Evolutionary conservation across 1,140 invertebrate genomes (phyloP), one percentile per base, ranked within the genome.

Genomic region (Drosophila sulfurigaster): DNA sequence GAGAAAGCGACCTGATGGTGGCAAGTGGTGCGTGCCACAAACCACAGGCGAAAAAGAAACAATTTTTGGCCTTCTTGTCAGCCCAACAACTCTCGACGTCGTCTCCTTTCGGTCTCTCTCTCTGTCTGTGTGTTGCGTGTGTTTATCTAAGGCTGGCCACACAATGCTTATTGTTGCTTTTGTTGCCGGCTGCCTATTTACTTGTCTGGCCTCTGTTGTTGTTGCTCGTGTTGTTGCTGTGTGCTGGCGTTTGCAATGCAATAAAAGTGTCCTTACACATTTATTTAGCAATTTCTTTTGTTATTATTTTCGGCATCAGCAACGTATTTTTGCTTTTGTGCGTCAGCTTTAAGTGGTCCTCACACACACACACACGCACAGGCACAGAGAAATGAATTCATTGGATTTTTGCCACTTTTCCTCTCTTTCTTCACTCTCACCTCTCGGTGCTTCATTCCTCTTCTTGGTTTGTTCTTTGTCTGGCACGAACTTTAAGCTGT

Each of bases 231-330:
- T 41, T 65, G 51, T 32, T 49, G 43, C 46, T 64, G 49, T 70
- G 57, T 71, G 77, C 54, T 68, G 72, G 77, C 77, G 77, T 82
- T 79, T 83, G 80, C 85, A 89, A 76, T 81, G 85, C 78, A 89
- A 88, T 88, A 89, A 88, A 88, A 89, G 85, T 88, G 85, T 88
- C 85, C 75, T 89, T 89, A 88, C 69, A 89, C 85, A 89, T 88
- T 88, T 88, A 88, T 88, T 88, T 85, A 85, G 81, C 85, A 88
- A 89, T 88, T 89, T 78, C 85, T 79, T 89, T 88, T 88, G 85
- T 88, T 81, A 88, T 88, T 89, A 89, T 88, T 88, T 88, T 82
- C 49, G 81, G 70, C 79, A 71, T 79, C 77, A 68, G 45, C 72
- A 71, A 69, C 46, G 64, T 74, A 62, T 67, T 65, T 68, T 65